Percentiles rank a stretch among this genome's conserved stretches.
Conservation (phyloP, 2,113 vertebrate genomes). For the Ibidorhyncha struthersii region DNA sequence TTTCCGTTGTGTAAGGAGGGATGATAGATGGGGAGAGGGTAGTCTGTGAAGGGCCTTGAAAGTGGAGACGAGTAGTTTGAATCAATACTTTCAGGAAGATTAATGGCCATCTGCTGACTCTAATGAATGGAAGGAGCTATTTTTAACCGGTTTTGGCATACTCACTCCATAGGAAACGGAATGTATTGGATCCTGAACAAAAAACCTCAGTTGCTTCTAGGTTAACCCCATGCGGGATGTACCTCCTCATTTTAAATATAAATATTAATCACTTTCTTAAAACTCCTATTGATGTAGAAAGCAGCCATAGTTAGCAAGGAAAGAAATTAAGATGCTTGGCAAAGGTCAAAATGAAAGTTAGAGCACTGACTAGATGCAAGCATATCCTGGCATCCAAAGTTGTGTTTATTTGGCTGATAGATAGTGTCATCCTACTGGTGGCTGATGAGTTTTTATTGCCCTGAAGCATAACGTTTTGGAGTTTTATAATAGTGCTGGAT, state of each 20-base stretch:
- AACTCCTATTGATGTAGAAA: not conserved
- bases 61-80: constrained; percentile 53
- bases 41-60: constrained; percentile 49
- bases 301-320: not conserved
- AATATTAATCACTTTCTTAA: constrained; percentile 28
- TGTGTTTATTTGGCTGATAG: not conserved
- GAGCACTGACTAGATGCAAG: not conserved
- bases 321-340: not conserved
- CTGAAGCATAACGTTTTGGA: not conserved
- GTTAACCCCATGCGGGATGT: not conserved
- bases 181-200: constrained; percentile 17
- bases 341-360: constrained; percentile 6
- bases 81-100: constrained; percentile 70
- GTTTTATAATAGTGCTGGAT: not conserved
- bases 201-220: not conserved
- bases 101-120: constrained; percentile 65
- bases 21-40: constrained; percentile 62
- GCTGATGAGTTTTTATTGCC: not conserved
- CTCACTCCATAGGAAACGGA: not conserved
- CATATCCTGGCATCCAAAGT: not conserved
- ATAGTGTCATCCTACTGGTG: not conserved
- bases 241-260: not conserved
- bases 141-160: constrained; percentile 56
- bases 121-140: constrained; percentile 67
- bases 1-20: constrained; percentile 16